Conservation (phyloP, 2,113 vertebrate species). For the Piprites chloris region DNA sequence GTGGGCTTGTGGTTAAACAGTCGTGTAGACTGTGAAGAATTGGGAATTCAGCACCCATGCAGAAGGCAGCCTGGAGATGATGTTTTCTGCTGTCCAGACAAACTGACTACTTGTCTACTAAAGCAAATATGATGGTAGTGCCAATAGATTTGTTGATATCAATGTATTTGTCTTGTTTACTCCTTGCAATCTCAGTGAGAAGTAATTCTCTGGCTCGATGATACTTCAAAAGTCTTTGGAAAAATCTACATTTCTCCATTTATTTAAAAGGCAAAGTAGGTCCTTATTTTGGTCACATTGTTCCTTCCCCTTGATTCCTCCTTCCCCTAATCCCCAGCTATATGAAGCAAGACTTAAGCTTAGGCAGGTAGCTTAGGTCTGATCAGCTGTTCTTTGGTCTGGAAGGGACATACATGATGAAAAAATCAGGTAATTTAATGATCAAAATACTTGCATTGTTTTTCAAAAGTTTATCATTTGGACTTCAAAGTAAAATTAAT, state of each 20-base stretch:
- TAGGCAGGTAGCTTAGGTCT: background rate
- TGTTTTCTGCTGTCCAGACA: background rate
- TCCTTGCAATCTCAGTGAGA: background rate
- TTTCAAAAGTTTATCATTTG: background rate
- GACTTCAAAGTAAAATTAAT: background rate
- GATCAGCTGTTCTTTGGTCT: background rate
- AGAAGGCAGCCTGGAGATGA: background rate
- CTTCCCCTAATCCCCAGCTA: background rate
- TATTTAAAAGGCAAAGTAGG: background rate
- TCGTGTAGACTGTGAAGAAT: background rate
- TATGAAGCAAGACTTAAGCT: background rate
- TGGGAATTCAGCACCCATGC: background rate
- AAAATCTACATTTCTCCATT: background rate
- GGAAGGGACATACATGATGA: background rate
- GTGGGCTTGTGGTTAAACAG: background rate
- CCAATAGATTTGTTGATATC: background rate
- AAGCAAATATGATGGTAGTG: background rate
- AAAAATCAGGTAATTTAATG: background rate
- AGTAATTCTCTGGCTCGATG: background rate
- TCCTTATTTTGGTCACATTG: background rate
- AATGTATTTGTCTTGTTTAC: background rate
- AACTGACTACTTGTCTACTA: background rate
- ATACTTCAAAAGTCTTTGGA: background rate
- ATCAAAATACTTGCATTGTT: background rate
- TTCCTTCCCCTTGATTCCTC: background rate